These are phyloP conservation scores for Apolygus lucorum DNA, from an alignment of 1,140 invertebrate species.

Conservation along the genomic window DNA sequence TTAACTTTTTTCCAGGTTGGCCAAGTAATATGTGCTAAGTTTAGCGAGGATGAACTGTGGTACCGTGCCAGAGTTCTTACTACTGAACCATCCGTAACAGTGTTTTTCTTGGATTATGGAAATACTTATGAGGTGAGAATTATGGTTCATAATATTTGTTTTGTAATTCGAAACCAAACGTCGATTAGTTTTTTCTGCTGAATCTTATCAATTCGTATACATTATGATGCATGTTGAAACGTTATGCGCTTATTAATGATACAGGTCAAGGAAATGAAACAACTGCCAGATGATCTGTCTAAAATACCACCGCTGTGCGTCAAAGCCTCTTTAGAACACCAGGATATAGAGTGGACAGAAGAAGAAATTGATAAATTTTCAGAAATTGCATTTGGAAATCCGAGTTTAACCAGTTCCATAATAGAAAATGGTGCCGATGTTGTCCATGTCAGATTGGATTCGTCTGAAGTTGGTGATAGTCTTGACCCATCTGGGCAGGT, in stretches of 20 bases:
- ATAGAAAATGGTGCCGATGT: too few species aligned
- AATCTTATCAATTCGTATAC: too few species aligned
- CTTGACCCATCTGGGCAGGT: too few species aligned
- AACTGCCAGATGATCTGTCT: slow-evolving; percentile 39
- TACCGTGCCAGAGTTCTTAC: slow-evolving; percentile 56
- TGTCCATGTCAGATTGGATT: too few species aligned
- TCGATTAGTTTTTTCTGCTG: too few species aligned
- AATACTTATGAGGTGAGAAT: slow-evolving; percentile 38
- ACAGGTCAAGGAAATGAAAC: slow-evolving; percentile 36
- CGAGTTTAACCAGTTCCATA: too few species aligned
- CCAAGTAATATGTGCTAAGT: slow-evolving; percentile 53
- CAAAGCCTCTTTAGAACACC: slow-evolving; percentile 39
- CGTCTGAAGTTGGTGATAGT: too few species aligned
- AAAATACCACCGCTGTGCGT: slow-evolving; percentile 38
- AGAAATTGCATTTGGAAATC: too few species aligned
- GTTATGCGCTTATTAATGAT: too few species aligned
- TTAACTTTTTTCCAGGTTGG: slow-evolving; percentile 36
- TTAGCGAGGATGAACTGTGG: slow-evolving; percentile 52
- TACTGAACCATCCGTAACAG: slow-evolving; percentile 42
- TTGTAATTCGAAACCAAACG: too few species aligned
- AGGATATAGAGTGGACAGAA: slow-evolving; percentile 47
- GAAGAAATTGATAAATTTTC: slow-evolving; percentile 53
- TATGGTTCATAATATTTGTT: too few species aligned
- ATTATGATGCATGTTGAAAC: too few species aligned
- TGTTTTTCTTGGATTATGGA: slow-evolving; percentile 52